Percentiles rank a stretch among this genome's conserved stretches.
phyloP scores from a whole-genome alignment of 2,113 vertebrate species.

The Aythya baeri region DNA sequence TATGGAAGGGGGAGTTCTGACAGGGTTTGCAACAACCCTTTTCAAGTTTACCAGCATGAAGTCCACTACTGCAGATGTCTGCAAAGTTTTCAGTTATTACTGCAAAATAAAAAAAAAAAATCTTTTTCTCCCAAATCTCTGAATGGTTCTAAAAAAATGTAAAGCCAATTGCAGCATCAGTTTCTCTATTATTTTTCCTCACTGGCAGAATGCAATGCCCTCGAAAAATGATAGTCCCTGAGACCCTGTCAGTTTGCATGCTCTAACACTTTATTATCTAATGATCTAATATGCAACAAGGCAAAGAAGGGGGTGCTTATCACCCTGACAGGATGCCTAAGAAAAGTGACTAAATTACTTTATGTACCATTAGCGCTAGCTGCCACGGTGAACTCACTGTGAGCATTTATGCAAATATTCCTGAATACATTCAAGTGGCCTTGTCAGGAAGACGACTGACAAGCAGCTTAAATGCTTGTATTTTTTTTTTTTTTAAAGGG shows the following conservation, averaged over 20 bases:
- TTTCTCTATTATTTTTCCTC: slow-evolving; percentile 70
- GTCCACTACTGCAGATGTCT: not conserved
- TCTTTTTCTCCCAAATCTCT: not conserved
- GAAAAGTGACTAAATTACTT: slow-evolving; percentile 87
- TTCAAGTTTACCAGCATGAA: slow-evolving; percentile 13
- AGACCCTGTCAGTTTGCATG: slow-evolving; percentile 80
- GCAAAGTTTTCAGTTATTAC: not conserved
- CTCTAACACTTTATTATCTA: slow-evolving; percentile 86
- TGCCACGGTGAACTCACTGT: slow-evolving; percentile 79
- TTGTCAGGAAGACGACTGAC: slow-evolving; percentile 81
- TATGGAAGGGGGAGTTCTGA: not conserved
- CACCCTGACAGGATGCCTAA: slow-evolving; percentile 80
- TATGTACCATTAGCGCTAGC: slow-evolving; percentile 83
- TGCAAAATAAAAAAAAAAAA: not conserved
- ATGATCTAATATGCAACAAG: slow-evolving; percentile 88
- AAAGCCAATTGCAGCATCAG: slow-evolving; percentile 70
- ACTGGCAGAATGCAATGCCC: slow-evolving; percentile 68
- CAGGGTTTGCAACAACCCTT: not conserved
- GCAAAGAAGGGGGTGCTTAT: slow-evolving; percentile 80
- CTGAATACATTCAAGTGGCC: slow-evolving; percentile 80
- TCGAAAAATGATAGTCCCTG: slow-evolving; percentile 70
- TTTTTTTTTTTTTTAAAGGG: slow-evolving; percentile 40
- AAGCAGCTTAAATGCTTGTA: slow-evolving; percentile 74
- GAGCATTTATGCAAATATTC: slow-evolving; percentile 84
- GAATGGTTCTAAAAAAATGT: slow-evolving; percentile 58